Percentiles rank a stretch among this genome's conserved stretches.
phyloP scores from a whole-genome alignment of 2,797 vertebrate species.

The Siniperca obscura region DNA sequence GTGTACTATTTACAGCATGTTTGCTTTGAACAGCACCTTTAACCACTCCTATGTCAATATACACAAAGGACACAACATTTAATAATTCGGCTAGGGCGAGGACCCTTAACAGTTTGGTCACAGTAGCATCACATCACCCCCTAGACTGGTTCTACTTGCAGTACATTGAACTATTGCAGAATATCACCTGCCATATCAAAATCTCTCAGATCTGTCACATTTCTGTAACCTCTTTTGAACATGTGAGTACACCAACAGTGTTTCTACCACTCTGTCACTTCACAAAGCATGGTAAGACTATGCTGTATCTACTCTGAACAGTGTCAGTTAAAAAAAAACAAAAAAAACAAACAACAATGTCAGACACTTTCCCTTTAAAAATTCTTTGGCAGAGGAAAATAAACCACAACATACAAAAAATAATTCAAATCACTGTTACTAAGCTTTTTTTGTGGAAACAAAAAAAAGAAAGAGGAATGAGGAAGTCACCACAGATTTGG shows the following conservation, averaged over 20 bases:
- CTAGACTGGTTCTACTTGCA: slow-evolving; percentile 73
- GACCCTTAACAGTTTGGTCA: slow-evolving; percentile 69
- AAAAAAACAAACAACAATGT: slow-evolving; percentile 56
- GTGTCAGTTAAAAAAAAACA: slow-evolving; percentile 40
- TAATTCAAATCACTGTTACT: slow-evolving; percentile 17
- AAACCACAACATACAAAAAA: slow-evolving; percentile 49
- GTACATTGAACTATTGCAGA: slow-evolving; percentile 69
- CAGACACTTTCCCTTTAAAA: slow-evolving; percentile 78
- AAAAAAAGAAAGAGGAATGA: slow-evolving; percentile 34
- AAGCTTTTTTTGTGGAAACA: slow-evolving; percentile 20
- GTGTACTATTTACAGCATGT: slow-evolving; percentile 88
- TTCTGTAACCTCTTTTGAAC: slow-evolving; percentile 54
- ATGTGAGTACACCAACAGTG: slow-evolving; percentile 68
- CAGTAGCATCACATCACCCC: slow-evolving; percentile 69
- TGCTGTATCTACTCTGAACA: slow-evolving; percentile 65
- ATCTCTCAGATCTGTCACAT: slow-evolving; percentile 57
- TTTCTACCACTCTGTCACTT: slow-evolving; percentile 75
- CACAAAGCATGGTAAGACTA: slow-evolving; percentile 71
- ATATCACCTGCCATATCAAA: slow-evolving; percentile 50
- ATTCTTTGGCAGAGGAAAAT: slow-evolving; percentile 82
- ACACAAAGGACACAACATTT: slow-evolving; percentile 82
- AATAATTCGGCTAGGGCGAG: slow-evolving; percentile 59
- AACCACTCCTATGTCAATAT: slow-evolving; percentile 77
- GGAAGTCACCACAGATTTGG: slow-evolving; percentile 53
- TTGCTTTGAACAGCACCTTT: slow-evolving; percentile 76